Conservation (phyloP, 2,797 vertebrate species). For the Numenius phaeopus region DNA sequence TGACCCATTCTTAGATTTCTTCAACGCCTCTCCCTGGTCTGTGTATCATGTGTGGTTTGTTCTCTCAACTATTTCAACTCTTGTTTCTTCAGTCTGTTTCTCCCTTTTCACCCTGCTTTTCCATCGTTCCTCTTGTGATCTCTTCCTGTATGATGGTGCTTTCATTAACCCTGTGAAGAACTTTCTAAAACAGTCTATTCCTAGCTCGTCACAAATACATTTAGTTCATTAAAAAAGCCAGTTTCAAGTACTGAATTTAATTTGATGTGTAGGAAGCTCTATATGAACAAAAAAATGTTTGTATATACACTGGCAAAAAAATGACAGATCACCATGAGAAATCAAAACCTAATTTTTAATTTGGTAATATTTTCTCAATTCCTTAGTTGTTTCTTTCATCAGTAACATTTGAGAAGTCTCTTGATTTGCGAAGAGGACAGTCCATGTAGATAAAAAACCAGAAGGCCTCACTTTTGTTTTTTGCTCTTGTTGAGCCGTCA, state of each 20-base stretch:
- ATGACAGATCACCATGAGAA: not conserved
- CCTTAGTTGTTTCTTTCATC: not conserved
- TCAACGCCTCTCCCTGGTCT: not conserved
- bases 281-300: not conserved
- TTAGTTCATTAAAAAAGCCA: not conserved
- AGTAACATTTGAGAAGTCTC: not conserved
- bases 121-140: not conserved
- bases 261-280: not conserved
- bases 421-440: not conserved
- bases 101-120: not conserved
- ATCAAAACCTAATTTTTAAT: not conserved
- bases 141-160: not conserved
- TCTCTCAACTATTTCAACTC: not conserved
- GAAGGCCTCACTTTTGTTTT: not conserved
- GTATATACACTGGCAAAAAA: not conserved
- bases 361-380: not conserved
- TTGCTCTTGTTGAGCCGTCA: not conserved
- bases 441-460: not conserved
- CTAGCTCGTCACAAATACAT: not conserved
- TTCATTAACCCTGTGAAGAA: not conserved
- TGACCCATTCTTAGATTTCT: not conserved
- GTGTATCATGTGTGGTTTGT: not conserved
- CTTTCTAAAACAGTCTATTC: not conserved
- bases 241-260: not conserved
- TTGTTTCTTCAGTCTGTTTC: not conserved